Conservation (phyloP, 2,888 invertebrate species). For the Ochropleura leucogaster region DNA sequence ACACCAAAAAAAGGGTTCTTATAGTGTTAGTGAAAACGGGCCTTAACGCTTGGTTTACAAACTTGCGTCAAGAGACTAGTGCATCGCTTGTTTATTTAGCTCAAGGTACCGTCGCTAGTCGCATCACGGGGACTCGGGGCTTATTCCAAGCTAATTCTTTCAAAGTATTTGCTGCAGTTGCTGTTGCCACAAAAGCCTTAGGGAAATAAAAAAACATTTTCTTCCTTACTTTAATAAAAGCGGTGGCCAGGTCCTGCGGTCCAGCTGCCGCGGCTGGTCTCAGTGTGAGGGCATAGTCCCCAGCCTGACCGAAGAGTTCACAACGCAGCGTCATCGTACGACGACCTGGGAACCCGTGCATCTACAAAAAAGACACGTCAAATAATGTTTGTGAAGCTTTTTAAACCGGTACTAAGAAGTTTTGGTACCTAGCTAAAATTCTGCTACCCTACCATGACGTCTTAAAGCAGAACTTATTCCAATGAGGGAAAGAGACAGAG, state of each 20-base stretch:
- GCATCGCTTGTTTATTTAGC: background rate
- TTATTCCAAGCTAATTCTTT: background rate
- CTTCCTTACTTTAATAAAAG: constrained; percentile 92
- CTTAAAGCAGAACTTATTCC: no score
- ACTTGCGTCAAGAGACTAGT: background rate
- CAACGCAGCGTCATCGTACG: constrained; percentile 93
- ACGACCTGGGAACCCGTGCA: constrained; percentile 92
- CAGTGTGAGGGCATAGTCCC: constrained; percentile 94
- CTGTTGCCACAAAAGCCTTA: background rate
- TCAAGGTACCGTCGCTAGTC: background rate
- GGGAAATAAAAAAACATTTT: background rate
- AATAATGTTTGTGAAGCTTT: background rate
- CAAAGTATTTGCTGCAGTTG: background rate
- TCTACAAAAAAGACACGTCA: constrained; percentile 68
- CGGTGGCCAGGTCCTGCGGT: constrained; percentile 92
- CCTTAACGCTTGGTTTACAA: background rate
- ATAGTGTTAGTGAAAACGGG: no score
- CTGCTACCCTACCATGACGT: no score
- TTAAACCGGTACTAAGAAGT: background rate
- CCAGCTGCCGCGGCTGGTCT: constrained; percentile 92
- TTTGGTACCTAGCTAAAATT: background rate
- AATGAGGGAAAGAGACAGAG: no score
- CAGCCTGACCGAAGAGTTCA: constrained; percentile 95
- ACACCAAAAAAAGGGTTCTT: no score
- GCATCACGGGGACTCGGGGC: background rate